These are phyloP conservation scores for Gnathonemus echidnorhynchus DNA, from an alignment of 2,113 vertebrate genomes.

Conservation along the genomic window DNA sequence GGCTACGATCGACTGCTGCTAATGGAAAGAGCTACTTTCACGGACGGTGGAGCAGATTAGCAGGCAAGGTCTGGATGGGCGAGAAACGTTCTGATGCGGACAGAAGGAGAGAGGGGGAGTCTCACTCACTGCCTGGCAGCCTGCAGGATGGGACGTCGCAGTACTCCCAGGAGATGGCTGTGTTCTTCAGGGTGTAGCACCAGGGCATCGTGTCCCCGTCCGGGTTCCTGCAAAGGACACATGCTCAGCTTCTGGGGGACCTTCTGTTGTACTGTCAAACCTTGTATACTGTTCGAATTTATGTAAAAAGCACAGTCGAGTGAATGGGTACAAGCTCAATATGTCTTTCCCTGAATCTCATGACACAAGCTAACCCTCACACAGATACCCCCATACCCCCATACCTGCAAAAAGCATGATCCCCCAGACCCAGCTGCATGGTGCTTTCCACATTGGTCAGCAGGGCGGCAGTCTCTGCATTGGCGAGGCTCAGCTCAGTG, in stretches of 20 bases:
- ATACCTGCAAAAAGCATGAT: conserved; percentile 83
- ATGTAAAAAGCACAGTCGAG: neutral
- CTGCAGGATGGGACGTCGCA: conserved; percentile 66
- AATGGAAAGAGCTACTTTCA: neutral
- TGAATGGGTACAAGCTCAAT: neutral
- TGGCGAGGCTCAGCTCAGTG: conserved; percentile 67
- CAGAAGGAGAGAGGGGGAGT: neutral
- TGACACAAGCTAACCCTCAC: neutral
- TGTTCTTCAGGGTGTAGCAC: conserved; percentile 77
- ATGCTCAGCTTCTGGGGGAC: neutral
- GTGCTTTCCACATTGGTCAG: conserved; percentile 53
- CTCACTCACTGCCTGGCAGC: conserved; percentile 48
- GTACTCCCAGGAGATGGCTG: conserved; percentile 80
- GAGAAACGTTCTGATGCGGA: neutral
- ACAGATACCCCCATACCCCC: conserved; percentile 26
- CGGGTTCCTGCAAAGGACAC: conserved; percentile 70
- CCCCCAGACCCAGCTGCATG: conserved; percentile 66
- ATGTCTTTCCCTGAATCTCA: neutral
- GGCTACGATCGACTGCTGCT: neutral
- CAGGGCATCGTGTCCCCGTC: conserved; percentile 78
- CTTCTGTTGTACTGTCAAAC: neutral
- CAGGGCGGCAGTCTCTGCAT: conserved; percentile 41
- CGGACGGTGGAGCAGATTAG: neutral
- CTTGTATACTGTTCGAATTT: neutral
- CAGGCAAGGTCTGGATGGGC: neutral